Percentiles rank a stretch among this genome's conserved stretches.
These are phyloP conservation scores for Sula dactylatra DNA, from an alignment of 2,113 vertebrate species.

Conservation along the genomic window DNA sequence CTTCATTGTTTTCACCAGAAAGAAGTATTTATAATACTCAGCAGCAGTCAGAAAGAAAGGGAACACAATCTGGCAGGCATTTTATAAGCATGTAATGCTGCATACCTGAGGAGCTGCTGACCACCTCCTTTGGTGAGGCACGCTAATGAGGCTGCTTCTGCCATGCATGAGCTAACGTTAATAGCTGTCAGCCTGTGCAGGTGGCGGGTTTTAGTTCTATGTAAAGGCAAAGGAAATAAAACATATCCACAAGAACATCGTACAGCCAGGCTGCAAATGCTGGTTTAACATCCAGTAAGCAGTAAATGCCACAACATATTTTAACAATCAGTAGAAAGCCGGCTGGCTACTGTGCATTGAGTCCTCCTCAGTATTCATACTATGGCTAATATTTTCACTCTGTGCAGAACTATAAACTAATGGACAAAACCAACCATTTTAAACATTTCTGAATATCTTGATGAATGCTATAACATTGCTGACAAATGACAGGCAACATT, in stretches of 20 bases:
- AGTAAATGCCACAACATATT: background rate
- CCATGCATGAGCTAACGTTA: background rate
- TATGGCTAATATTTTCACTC: background rate
- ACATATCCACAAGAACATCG: background rate
- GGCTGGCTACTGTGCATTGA: background rate
- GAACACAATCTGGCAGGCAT: background rate
- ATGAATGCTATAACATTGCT: background rate
- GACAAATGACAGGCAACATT: background rate
- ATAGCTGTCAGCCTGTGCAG: background rate
- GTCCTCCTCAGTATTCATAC: background rate
- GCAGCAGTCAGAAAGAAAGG: background rate
- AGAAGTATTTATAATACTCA: background rate
- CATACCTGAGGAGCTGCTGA: background rate
- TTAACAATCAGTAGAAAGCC: background rate
- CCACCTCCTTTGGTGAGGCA: background rate
- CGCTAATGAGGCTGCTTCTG: background rate
- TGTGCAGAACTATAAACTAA: background rate
- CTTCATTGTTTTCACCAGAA: background rate
- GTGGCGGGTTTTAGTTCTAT: background rate
- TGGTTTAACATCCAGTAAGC: background rate
- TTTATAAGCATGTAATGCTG: background rate
- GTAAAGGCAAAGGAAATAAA: background rate
- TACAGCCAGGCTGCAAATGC: background rate
- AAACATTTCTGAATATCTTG: background rate
- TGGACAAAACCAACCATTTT: background rate